These are phyloP conservation scores for Scolopax rusticola DNA, from an alignment of 2,797 vertebrate species.

Conservation along the genomic window DNA sequence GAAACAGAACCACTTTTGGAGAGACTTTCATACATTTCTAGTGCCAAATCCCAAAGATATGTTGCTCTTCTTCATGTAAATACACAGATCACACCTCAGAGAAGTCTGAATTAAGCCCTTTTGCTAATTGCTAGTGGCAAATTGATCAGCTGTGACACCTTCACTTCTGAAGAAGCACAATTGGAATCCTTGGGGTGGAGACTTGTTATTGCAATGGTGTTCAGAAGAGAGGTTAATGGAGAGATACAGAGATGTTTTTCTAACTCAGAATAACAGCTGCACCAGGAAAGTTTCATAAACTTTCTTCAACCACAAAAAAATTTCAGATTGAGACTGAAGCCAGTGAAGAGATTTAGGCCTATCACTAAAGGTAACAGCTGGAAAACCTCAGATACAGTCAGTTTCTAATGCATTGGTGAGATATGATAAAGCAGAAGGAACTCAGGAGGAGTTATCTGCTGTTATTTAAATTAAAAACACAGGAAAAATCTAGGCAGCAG, in stretches of 20 bases:
- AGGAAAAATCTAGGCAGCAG: not conserved
- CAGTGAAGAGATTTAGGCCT: not conserved
- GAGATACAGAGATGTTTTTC: not conserved
- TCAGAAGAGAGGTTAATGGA: not conserved
- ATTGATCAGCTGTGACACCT: not conserved
- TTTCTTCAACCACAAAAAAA: not conserved
- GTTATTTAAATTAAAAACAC: not conserved
- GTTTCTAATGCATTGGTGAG: constrained; percentile 13
- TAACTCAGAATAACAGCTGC: not conserved
- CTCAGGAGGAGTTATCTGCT: not conserved
- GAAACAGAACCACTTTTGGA: not conserved
- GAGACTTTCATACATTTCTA: not conserved
- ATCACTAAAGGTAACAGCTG: not conserved
- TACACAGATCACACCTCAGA: not conserved
- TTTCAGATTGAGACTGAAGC: not conserved
- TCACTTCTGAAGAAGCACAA: not conserved
- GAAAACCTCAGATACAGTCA: not conserved
- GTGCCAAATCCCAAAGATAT: not conserved
- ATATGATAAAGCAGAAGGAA: not conserved
- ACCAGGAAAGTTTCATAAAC: not conserved
- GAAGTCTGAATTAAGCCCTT: not conserved
- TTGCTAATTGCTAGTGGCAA: not conserved
- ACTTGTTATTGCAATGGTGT: not conserved
- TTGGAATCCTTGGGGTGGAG: not conserved
- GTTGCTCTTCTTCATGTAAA: not conserved